Evolutionary conservation across 92 coral and sea anemone genomes (phyloP), one percentile per base, ranked within the genome.

Genomic region (Paragorgia papillata): DNA sequence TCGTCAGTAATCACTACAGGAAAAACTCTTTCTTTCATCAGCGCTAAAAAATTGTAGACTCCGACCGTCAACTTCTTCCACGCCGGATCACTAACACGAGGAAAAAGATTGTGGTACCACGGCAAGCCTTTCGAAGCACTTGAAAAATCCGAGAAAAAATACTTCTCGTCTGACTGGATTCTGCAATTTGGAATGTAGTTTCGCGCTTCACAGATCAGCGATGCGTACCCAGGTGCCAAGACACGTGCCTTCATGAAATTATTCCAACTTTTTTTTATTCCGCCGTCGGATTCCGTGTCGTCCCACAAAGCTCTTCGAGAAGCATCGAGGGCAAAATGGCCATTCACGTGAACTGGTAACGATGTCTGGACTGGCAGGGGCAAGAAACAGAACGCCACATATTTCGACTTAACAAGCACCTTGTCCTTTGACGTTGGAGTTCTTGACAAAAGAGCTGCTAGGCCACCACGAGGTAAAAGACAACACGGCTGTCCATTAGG

Each of bases 71-170:
- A 71, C 13, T 28, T 75, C 43, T 80, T 88, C 97, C 97, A 93
- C 22, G 86, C 90, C n/a, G 88, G 66, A 83, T 86, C 86, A 20
- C 74, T 22, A 58, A 85, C 90, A 81, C 75, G 84, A 2, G 97
- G 97, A 65, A 93, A 93, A 33, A 90, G 76, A 43, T 83, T 74
- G 46, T 90, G 90, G 57, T 90, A 93, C 97, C 97, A 93, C 10
- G 79, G 68, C 59, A 93, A 76, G 14, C 96, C 97, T 48, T 95
- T 84, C 25, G 86, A 91, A 34, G 83, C 87, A 33, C 80, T 86
- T 14, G 70, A 74, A 65, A 51, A 79, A 66, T 73, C 50, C 33
- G 55, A 74, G 57, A 91, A 91, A 61, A 71, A 82, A 88, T 95
- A 89, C 12, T 87, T 89, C 20, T 68, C 76, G 14, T 87, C 91